phyloP scores from a whole-genome alignment of 2,888 invertebrate species.

The Platynereis dumerilii region DNA sequence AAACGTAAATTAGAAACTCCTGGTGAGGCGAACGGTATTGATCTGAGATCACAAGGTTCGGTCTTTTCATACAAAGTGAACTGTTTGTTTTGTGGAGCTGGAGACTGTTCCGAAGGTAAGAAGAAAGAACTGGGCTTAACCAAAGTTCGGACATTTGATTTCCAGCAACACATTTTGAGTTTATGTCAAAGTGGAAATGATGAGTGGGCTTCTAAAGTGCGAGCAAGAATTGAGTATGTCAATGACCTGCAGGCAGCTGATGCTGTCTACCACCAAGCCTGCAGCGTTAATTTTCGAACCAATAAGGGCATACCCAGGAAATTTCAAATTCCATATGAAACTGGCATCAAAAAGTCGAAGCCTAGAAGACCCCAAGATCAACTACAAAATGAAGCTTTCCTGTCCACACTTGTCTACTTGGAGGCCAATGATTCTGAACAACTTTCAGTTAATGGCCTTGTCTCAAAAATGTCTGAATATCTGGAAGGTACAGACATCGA shows the following conservation, averaged over 20 bases:
- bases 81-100: too few relatives aligned
- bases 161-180: too few relatives aligned
- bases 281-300: slow-evolving; percentile 19
- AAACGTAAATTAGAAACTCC: neutral
- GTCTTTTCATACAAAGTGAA: too few relatives aligned
- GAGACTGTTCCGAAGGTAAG: too few relatives aligned
- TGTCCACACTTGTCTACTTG: slow-evolving; percentile 9
- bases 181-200: slow-evolving; percentile 9
- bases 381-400: slow-evolving; percentile 11
- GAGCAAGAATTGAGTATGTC: slow-evolving; percentile 4
- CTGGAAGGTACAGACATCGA: slow-evolving; percentile 4
- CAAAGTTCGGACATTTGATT: too few relatives aligned
- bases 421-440: slow-evolving; percentile 25
- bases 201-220: neutral
- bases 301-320: neutral
- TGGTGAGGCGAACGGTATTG: neutral
- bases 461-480: slow-evolving; percentile 7
- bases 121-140: too few relatives aligned
- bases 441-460: slow-evolving; percentile 8
- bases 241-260: slow-evolving; percentile 19
- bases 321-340: neutral
- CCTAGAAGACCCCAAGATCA: neutral
- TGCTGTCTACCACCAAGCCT: slow-evolving; percentile 19
- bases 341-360: neutral
- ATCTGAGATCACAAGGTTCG: too few relatives aligned